Base-by-base conservation (phyloP, 2,797 vertebrate species). In the Bucorvus abyssinicus region DNA sequence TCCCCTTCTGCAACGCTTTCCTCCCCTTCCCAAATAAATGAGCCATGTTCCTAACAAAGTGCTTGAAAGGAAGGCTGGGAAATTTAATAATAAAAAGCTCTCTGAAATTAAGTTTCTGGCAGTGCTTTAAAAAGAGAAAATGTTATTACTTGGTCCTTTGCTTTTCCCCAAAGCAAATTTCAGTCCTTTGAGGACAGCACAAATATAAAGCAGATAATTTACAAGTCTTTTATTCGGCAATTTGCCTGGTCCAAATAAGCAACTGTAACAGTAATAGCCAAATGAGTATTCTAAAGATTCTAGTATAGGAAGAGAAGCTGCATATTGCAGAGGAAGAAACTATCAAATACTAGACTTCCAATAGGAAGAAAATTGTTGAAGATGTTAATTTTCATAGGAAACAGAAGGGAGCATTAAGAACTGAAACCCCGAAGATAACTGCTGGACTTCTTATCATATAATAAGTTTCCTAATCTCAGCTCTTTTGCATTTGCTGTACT, bases 81-180 rank as follows among this genome's bases (percentile, higher is more conserved):
- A 94, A 96, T 92, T 88, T 93, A 96, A 92, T 94, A 93, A 96
- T 85, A 91, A 73, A 91, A 90, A 87, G 56, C 73, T 92, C 70
- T 87, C 83, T 92, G 86, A 96, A 97, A 97, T 97, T 94, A 97
- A 91, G 90, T 97, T 95, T 91, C 84, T 87, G 78, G 67, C 60
- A 95, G 67, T 69, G 61, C 47, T 96, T 96, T 92, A 63, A 87
- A 92, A 52, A 95, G 91, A 52, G 30, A 74, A 92, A 96, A 88
- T 69, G 67, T 90, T 96, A 96, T 94, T 93, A 89, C 92, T 95
- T 92, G 61, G 83, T 93, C 82, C 67, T 94, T 86, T 94, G 76
- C 80, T 97, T 96, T 95, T 89, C 87, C 90, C 87, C 79, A 94
- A 42, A 91, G 86, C 75, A 95, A 93, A 96, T 94, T 96, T 92